Conservation (phyloP, 2,113 vertebrate genomes). For the Rhodinocichla rosea region DNA sequence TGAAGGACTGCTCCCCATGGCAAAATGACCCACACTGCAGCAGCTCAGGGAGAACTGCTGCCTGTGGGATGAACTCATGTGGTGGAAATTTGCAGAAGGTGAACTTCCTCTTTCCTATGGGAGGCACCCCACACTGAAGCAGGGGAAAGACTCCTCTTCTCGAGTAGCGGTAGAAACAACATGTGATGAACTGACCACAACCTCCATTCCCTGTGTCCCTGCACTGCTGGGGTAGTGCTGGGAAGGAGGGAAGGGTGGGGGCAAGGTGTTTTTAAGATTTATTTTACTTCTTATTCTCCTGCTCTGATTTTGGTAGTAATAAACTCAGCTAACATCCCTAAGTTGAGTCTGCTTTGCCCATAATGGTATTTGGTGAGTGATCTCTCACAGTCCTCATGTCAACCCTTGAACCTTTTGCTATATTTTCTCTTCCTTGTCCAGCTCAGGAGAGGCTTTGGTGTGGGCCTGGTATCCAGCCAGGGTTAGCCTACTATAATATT, state of each 20-base stretch:
- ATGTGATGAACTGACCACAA: not conserved
- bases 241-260: not conserved
- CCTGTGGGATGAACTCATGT: not conserved
- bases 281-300: not conserved
- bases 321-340: not conserved
- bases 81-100: not conserved
- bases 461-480: not conserved
- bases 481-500: not conserved
- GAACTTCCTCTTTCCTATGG: not conserved
- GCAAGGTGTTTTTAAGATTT: not conserved
- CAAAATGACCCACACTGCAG: not conserved
- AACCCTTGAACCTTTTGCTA: not conserved
- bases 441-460: not conserved
- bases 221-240: not conserved
- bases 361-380: not conserved
- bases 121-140: not conserved
- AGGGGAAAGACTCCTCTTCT: not conserved
- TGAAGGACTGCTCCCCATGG: rapidly evolving
- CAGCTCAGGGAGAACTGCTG: not conserved
- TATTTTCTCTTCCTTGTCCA: not conserved
- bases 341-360: not conserved
- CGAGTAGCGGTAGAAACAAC: not conserved
- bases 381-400: not conserved
- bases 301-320: not conserved
- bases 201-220: not conserved